Evolutionary conservation across 2,113 vertebrate species (phyloP), one percentile per base, ranked within the genome.

Genomic region (Thamnophis sirtalis): DNA sequence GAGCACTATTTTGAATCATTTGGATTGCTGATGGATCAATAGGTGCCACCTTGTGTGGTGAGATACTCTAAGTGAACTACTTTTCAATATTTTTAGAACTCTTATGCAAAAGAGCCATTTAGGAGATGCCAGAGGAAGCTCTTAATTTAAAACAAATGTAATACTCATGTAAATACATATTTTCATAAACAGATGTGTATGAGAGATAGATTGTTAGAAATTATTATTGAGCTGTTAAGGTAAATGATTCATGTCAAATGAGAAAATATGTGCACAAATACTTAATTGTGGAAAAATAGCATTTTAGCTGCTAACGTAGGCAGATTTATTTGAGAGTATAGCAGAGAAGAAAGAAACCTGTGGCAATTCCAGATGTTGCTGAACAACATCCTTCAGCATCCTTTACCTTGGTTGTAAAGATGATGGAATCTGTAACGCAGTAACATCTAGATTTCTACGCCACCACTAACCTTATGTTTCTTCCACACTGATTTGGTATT

Each of bases 161-260:
- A 88, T 90, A 26, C 2, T 68, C 33, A 80, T n/a, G 38, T 80
- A 90, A 95, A 80, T 90, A 43, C 73, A 11, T 51, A 43, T 93
- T 90, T 58, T 15, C 11, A 84, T 33, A 2, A 43, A 38, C 9
- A 86, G 60, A 73, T 88, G 0, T 0, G 1, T 21, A 48, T 91
- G 2, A n/a, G 55, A 80, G 55, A 87, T 21, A 26, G 90, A 33
- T 38, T 93, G 89, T 86, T 0, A 58, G 84, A 86, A 11, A 51
- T 13, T 19, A 0, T 91, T 49, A 22, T 91, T 90, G 53, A 93
- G 5, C 50, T 33, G 89, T 86, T 50, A 19, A 8, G 3, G 0
- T 0, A 10, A 3, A 73, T 51, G 92, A 89, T 63, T 26, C 68
- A 92, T 90, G 86, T n/a, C 0, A 3, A 49, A 89, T 1, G 43